Percentiles rank a stretch among this genome's conserved stretches.
Conservation (phyloP, 2,113 vertebrate genomes). For the Ptychochromis oligacanthus region DNA sequence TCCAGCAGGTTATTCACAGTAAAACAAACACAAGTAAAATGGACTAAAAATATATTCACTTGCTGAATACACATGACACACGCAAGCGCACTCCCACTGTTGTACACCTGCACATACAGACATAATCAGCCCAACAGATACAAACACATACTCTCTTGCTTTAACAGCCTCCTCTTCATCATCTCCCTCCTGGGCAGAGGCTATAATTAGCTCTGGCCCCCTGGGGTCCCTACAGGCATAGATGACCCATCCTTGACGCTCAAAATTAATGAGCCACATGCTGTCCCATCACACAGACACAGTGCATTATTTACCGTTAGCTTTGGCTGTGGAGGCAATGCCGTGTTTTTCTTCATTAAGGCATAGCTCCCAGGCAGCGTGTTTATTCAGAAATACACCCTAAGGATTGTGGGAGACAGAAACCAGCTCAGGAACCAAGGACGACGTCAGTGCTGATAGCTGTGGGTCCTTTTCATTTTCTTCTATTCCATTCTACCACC, state of each 20-base stretch:
- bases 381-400: constrained; percentile 22
- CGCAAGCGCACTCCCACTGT: not conserved
- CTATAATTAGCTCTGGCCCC: constrained; percentile 66
- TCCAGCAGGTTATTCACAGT: not conserved
- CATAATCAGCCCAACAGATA: not conserved
- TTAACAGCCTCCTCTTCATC: constrained; percentile 36
- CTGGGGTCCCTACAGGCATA: constrained; percentile 36
- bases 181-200: constrained; percentile 29
- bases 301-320: constrained; percentile 54
- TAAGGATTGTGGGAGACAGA: not conserved
- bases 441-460: constrained; percentile 13
- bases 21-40: not conserved
- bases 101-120: not conserved
- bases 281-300: constrained; percentile 50
- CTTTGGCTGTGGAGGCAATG: constrained; percentile 22
- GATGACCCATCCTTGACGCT: constrained; percentile 49
- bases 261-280: constrained; percentile 65
- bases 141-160: not conserved
- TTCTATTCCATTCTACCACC: not conserved
- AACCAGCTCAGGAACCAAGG: constrained; percentile 8
- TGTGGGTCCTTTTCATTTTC: not conserved
- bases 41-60: not conserved
- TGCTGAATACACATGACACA: not conserved
- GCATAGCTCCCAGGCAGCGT: not conserved
- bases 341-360: constrained; percentile 45